Percentiles rank a stretch among this genome's conserved stretches.
These are phyloP conservation scores for Ophion ventricosus DNA, from an alignment of 2,888 invertebrate species.

Conservation along the genomic window DNA sequence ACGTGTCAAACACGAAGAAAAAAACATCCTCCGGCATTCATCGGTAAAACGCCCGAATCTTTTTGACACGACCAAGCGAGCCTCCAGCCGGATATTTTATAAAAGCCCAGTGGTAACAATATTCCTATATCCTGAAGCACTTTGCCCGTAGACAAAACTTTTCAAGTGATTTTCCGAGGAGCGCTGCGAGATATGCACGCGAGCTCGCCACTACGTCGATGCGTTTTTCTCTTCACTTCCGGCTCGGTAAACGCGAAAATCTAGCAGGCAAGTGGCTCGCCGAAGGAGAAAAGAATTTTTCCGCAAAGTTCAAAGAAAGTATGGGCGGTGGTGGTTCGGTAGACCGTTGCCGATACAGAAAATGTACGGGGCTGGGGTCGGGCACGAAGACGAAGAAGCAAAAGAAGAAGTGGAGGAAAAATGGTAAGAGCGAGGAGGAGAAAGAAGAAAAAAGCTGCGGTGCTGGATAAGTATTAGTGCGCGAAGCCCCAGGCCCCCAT, in stretches of 20 bases:
- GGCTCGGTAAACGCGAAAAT: conserved; percentile 54
- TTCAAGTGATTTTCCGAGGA: conserved; percentile 51
- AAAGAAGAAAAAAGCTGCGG: conserved; percentile 59
- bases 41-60: background rate
- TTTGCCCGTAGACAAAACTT: conserved; percentile 34
- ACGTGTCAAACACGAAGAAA: background rate
- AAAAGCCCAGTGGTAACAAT: background rate
- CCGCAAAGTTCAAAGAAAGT: conserved; percentile 58
- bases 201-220: background rate
- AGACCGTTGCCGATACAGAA: conserved; percentile 60
- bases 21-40: background rate
- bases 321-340: conserved; percentile 18
- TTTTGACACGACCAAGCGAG: background rate
- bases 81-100: background rate
- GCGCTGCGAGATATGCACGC: background rate
- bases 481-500: conserved; percentile 25
- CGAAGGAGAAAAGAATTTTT: conserved; percentile 43
- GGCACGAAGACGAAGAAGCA: conserved; percentile 65
- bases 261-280: conserved; percentile 31
- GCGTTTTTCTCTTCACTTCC: conserved; percentile 34
- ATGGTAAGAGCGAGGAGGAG: conserved; percentile 62
- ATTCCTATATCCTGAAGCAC: background rate
- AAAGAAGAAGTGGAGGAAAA: conserved; percentile 42
- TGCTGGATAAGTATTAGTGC: conserved; percentile 53
- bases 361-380: conserved; percentile 58